A percentile compares a stretch with the other conserved stretches of the same genome.
These are phyloP conservation scores for Gymnarchus niloticus DNA, from an alignment of 2,113 vertebrate species.

Conservation along the genomic window DNA sequence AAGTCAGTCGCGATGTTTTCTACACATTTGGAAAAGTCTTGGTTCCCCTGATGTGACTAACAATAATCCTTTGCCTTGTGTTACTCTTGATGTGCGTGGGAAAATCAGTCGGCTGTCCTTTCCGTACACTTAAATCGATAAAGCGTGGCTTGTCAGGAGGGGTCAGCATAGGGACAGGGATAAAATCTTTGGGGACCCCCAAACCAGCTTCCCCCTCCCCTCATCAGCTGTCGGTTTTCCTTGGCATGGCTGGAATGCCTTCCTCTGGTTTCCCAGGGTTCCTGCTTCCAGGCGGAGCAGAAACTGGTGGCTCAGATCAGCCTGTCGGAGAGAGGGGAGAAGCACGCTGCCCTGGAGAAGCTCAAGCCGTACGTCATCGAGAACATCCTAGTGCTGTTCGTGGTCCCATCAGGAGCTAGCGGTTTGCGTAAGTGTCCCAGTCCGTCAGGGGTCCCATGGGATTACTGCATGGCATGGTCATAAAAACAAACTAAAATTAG, in stretches of 20 bases:
- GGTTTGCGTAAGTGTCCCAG: conserved; percentile 54
- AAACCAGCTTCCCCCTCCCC: background rate
- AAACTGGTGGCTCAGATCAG: conserved; percentile 79
- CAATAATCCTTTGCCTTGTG: background rate
- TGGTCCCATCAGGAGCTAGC: conserved; percentile 60
- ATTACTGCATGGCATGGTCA: no score
- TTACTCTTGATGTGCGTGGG: background rate
- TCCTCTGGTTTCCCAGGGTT: conserved; percentile 61
- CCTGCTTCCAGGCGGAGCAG: conserved; percentile 69
- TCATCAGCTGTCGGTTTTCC: background rate
- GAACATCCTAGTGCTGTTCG: conserved; percentile 84
- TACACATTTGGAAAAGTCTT: no score
- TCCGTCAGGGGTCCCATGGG: conserved; percentile 30
- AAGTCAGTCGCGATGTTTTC: background rate
- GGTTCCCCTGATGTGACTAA: background rate
- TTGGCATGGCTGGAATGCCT: conserved; percentile 33
- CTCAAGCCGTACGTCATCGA: conserved; percentile 87
- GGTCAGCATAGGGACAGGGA: background rate
- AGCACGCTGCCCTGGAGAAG: conserved; percentile 78
- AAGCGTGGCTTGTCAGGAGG: background rate
- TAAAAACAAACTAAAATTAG: conserved; percentile 34
- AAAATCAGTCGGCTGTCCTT: background rate
- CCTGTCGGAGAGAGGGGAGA: conserved; percentile 75
- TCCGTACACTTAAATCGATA: background rate
- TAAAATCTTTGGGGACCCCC: background rate